A percentile compares a stretch with the other conserved stretches of the same genome.
Evolutionary conservation across 2,888 invertebrate genomes (phyloP).

Genomic region (Criorhina ranunculi): DNA sequence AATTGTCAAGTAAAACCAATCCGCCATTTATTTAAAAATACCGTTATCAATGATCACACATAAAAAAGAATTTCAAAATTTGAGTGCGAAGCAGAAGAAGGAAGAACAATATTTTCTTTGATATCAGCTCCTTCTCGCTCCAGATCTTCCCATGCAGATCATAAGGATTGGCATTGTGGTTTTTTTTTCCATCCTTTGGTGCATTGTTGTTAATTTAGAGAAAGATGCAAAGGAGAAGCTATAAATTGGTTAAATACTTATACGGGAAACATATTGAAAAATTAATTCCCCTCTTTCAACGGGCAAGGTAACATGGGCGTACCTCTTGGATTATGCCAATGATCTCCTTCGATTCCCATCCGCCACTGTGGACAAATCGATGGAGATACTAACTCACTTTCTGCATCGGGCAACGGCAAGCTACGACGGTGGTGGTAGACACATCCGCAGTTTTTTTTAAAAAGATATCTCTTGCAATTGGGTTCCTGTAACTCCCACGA

Average conservation of each 20-base stretch:
- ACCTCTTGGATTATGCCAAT: slow-evolving; percentile 19
- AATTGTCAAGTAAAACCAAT: too few relatives aligned
- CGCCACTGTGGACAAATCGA: slow-evolving; percentile 66
- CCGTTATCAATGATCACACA: too few relatives aligned
- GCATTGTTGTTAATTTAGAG: not conserved
- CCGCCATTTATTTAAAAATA: too few relatives aligned
- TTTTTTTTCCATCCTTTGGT: not conserved
- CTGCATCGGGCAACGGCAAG: not conserved
- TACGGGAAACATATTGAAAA: slow-evolving; percentile 60
- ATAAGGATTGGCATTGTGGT: not conserved
- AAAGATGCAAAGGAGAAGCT: slow-evolving; percentile 25
- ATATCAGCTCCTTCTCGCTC: not conserved
- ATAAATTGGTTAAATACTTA: slow-evolving; percentile 55
- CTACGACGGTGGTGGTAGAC: slow-evolving; percentile 5
- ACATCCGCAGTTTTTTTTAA: slow-evolving; percentile 57
- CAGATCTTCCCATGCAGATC: slow-evolving; percentile 54
- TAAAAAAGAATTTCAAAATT: too few relatives aligned
- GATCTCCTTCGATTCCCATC: slow-evolving; percentile 29
- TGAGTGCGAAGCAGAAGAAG: too few relatives aligned
- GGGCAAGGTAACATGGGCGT: slow-evolving; percentile 49
- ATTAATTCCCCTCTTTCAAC: slow-evolving; percentile 45
- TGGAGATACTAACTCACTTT: slow-evolving; percentile 68
- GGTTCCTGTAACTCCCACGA: slow-evolving; percentile 73
- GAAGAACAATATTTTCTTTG: too few relatives aligned
- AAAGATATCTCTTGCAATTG: slow-evolving; percentile 71